Conservation (phyloP, 2,113 vertebrate genomes). For the Odontophorus gujanensis region DNA sequence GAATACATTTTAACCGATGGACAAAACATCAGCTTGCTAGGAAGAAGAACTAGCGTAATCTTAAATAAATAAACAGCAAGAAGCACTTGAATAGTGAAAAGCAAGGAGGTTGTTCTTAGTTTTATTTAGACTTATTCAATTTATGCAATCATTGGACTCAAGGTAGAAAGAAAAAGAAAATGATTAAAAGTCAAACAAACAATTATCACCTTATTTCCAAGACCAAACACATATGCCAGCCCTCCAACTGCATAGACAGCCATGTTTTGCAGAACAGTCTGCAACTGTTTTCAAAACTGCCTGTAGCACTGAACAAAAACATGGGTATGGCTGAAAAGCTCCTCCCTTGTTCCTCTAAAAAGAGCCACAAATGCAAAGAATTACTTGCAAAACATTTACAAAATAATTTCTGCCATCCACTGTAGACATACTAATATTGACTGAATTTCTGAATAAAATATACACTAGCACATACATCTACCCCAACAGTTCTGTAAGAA, state of each 20-base stretch:
- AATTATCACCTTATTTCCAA: background rate
- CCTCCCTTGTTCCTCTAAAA: background rate
- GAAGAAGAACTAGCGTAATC: background rate
- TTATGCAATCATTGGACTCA: background rate
- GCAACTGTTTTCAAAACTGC: background rate
- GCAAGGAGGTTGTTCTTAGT: background rate
- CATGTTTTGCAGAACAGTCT: background rate
- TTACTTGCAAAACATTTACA: background rate
- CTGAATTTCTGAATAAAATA: background rate
- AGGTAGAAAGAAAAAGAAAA: background rate
- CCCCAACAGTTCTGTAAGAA: background rate
- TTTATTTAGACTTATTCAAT: background rate
- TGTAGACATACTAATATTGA: background rate
- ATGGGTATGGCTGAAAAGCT: background rate
- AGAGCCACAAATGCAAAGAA: background rate
- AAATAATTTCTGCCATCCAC: background rate
- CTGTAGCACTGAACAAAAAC: background rate
- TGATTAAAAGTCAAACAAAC: background rate
- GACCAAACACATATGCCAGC: background rate
- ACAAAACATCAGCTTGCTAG: background rate
- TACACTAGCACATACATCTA: background rate
- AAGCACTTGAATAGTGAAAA: background rate
- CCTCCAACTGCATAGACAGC: background rate
- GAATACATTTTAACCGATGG: background rate
- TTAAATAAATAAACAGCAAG: background rate